phyloP scores from a whole-genome alignment of 2,113 vertebrate species.

The Aplodontia rufa region DNA sequence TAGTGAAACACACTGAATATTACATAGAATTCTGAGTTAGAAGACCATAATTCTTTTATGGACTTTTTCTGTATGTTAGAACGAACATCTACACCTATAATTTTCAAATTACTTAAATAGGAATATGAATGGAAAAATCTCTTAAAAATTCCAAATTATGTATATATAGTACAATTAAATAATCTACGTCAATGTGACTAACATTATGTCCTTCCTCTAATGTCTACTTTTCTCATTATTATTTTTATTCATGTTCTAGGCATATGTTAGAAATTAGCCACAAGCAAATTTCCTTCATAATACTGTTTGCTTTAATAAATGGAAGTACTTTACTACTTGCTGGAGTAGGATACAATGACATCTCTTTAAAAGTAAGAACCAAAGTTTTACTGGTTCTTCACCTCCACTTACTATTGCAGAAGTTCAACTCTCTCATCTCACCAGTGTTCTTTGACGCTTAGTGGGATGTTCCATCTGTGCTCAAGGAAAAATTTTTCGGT shows the following conservation, averaged over 20 bases:
- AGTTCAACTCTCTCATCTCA: not conserved
- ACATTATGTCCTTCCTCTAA: not conserved
- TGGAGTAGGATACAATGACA: too few species aligned
- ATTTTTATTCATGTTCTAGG: not conserved
- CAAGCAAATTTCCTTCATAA: not conserved
- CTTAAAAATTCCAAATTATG: not conserved
- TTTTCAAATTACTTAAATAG: not conserved
- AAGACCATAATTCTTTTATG: not conserved
- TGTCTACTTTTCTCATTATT: not conserved
- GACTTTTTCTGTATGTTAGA: not conserved
- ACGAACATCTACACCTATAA: not conserved
- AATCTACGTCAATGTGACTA: not conserved
- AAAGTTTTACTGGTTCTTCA: not conserved
- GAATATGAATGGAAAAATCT: not conserved
- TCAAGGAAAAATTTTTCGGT: not conserved
- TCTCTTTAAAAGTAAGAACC: not conserved
- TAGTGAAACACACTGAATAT: not conserved
- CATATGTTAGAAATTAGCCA: not conserved
- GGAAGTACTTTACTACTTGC: not conserved
- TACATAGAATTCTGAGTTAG: not conserved
- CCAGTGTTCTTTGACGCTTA: not conserved
- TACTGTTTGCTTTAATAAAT: not conserved
- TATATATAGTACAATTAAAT: not conserved
- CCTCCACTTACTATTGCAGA: not conserved
- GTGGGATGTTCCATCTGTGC: not conserved